These are phyloP conservation scores for Taenaris catops DNA, from an alignment of 2,888 invertebrate species.

Conservation along the genomic window DNA sequence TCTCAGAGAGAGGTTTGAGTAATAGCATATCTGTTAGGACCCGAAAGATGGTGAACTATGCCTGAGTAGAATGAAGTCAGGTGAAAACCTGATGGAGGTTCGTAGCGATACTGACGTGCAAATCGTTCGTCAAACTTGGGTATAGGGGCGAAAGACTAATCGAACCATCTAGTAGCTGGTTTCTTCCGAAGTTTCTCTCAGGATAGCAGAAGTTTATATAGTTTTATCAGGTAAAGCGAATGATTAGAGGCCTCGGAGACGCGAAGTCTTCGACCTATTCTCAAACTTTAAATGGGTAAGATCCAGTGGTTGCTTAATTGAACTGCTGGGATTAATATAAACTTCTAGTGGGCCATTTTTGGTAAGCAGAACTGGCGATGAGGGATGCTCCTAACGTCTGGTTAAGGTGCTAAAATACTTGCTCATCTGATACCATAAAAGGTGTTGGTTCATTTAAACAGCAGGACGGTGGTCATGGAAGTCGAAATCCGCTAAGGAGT, in stretches of 20 bases:
- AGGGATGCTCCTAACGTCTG: constrained; percentile 87
- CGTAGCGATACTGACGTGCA: constrained; percentile 73
- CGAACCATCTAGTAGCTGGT: constrained; percentile 9
- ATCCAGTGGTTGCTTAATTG: constrained; percentile 81
- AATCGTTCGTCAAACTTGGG: constrained; percentile 7
- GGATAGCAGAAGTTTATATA: constrained; percentile 82
- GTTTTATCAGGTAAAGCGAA: constrained; percentile 87
- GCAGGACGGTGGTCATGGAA: constrained; percentile 87
- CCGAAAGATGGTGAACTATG: constrained; percentile 87
- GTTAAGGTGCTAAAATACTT: constrained; percentile 84
- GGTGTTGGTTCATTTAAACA: no score
- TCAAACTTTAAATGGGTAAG: constrained; percentile 89
- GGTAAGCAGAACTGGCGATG: constrained; percentile 90
- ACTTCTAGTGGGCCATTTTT: constrained; percentile 86
- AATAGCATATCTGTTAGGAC: constrained; percentile 83
- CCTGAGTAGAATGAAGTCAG: constrained; percentile 77
- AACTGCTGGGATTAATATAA: constrained; percentile 75
- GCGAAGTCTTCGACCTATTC: constrained; percentile 86
- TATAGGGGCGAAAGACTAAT: constrained; percentile 9
- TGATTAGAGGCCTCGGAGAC: constrained; percentile 86
- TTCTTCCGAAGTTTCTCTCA: constrained; percentile 86
- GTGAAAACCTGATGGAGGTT: constrained; percentile 86
- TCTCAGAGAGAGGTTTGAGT: constrained; percentile 63
- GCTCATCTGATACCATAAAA: no score
- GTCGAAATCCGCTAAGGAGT: no score